phyloP scores from a whole-genome alignment of 2,797 vertebrate genomes.

The Schizopygopsis pylzovi region DNA sequence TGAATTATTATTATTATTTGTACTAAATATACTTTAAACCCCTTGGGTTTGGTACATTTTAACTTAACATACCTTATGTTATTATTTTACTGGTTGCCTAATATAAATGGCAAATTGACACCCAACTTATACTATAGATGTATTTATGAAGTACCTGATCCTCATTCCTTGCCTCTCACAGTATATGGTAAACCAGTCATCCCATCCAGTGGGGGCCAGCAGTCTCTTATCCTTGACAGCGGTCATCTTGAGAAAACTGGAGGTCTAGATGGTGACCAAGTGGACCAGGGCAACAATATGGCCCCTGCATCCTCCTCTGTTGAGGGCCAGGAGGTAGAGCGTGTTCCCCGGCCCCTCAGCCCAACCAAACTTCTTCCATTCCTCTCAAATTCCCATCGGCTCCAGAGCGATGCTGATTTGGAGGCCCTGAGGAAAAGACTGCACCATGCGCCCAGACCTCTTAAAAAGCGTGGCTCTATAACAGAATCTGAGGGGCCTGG shows the following conservation, averaged over 20 bases:
- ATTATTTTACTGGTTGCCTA: background rate
- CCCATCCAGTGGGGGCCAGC: constrained; percentile 67
- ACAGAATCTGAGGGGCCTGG: constrained; percentile 92
- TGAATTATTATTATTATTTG: background rate
- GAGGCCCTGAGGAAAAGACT: constrained; percentile 89
- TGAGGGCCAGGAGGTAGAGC: constrained; percentile 52
- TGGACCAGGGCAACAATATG: constrained; percentile 44
- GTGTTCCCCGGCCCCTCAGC: constrained; percentile 89
- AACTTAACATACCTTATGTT: background rate
- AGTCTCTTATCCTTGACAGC: constrained; percentile 62
- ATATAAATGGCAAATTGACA: background rate
- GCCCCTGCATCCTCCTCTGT: background rate
- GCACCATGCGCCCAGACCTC: constrained; percentile 88
- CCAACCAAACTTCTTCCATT: constrained; percentile 96
- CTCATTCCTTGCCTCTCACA: constrained; percentile 56
- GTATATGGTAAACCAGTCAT: constrained; percentile 93
- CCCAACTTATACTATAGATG: background rate
- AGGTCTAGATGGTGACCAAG: constrained; percentile 69
- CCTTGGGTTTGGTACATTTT: background rate
- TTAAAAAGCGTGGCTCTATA: constrained; percentile 95
- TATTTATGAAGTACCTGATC: background rate
- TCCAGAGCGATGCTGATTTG: constrained; percentile 88
- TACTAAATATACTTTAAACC: background rate
- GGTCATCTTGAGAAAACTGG: constrained; percentile 65
- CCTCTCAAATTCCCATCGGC: constrained; percentile 86